Evolutionary conservation across 1,140 invertebrate genomes (phyloP).

Genomic region (Heliconius hewitsoni): DNA sequence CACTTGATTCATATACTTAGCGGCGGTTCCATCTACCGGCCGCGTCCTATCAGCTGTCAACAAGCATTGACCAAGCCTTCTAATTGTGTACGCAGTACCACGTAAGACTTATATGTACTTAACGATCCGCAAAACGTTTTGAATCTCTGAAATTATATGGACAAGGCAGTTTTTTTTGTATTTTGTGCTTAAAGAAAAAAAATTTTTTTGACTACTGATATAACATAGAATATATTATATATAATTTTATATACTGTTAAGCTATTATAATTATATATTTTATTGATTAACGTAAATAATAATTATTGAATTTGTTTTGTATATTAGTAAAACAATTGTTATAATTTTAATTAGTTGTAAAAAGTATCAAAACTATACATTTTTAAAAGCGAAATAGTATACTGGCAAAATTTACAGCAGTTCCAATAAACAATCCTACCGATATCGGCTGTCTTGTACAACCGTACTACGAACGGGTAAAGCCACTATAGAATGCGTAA

Average conservation of each 20-base stretch:
- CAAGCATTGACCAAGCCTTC: constrained; percentile 35
- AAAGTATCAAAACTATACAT: not conserved
- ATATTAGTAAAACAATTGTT: too few relatives aligned
- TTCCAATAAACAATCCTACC: constrained; percentile 28
- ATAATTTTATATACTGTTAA: too few relatives aligned
- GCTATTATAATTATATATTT: too few relatives aligned
- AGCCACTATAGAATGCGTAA: constrained; percentile 32
- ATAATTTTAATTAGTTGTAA: too few relatives aligned
- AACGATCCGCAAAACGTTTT: constrained; percentile 15
- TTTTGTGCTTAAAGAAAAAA: too few relatives aligned
- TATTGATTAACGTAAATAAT: too few relatives aligned
- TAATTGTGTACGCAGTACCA: constrained; percentile 23
- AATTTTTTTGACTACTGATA: too few relatives aligned
- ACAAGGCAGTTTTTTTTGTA: not conserved
- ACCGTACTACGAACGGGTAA: constrained; percentile 18
- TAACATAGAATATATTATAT: too few relatives aligned
- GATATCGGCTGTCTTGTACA: constrained; percentile 17
- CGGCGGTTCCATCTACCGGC: constrained; percentile 7
- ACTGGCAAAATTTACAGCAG: constrained; percentile 11
- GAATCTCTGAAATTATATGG: constrained; percentile 9
- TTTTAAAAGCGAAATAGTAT: not conserved
- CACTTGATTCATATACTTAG: not conserved
- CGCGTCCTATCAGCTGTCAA: constrained; percentile 40
- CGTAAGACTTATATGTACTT: constrained; percentile 19
- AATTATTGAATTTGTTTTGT: too few relatives aligned